These are phyloP conservation scores for Rotaria macrura DNA, from an alignment of 2,888 invertebrate genomes.

Conservation along the genomic window DNA sequence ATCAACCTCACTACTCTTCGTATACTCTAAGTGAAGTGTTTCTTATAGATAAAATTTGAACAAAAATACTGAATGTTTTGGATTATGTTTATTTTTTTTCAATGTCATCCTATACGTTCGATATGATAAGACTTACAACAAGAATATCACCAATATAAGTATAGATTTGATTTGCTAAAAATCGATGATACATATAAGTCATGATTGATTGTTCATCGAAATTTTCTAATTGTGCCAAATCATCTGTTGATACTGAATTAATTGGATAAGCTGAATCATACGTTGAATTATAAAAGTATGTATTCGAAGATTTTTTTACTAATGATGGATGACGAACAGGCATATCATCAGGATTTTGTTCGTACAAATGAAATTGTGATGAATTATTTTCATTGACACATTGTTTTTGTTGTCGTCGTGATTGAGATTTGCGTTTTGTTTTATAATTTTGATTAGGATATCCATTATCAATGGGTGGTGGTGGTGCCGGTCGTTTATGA, in stretches of 20 bases:
- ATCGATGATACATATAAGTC: conserved; percentile 63
- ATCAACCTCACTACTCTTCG: no score
- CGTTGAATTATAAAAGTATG: conserved; percentile 3
- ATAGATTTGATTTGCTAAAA: conserved; percentile 63
- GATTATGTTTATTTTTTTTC: no score
- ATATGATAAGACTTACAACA: conserved; percentile 52
- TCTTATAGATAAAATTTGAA: no score
- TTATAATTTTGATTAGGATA: background rate
- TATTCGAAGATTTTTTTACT: background rate
- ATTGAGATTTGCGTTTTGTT: conserved; percentile 13
- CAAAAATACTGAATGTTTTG: no score
- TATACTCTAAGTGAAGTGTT: no score
- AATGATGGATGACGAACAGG: background rate
- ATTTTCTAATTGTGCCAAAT: conserved; percentile 64
- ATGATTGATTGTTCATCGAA: conserved; percentile 61
- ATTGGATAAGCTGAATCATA: background rate
- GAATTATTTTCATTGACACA: background rate
- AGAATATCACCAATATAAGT: conserved; percentile 73
- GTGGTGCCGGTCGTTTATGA: conserved; percentile 9
- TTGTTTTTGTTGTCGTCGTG: background rate
- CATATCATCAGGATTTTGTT: background rate
- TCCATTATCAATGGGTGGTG: background rate
- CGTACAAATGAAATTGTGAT: background rate
- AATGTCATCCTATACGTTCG: no score
- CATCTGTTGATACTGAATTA: conserved; percentile 54